Evolutionary conservation across 2,113 vertebrate species (phyloP), one percentile per base, ranked within the genome.

Genomic region (Seriola rivoliana): DNA sequence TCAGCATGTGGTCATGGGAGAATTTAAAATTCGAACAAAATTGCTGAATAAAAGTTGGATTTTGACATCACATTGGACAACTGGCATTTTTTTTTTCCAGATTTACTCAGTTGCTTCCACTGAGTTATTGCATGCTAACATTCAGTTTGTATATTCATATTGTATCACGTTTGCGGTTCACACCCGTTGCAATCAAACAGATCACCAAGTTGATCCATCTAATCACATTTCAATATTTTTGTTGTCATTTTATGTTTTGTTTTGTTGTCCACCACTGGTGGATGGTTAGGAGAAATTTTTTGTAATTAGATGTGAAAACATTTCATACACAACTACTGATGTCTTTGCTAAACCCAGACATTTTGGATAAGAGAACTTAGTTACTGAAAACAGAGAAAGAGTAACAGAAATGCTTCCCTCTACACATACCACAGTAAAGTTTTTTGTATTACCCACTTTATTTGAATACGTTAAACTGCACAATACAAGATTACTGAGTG

Each of bases 391-490:
- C 48, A 85, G 52, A 84, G 25, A 82, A 75, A 82, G 38, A 57
- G 73, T 68, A 80, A 86, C 62, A 88, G n/a, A 75, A 90, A 85
- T 63, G 50, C 29, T 74, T 75, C 71, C 77, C 71, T 90, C 80
- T 87, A 80, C 82, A 93, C 82, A 93, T 84, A 93, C 77, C 62
- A 91, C 86, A 92, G 66, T 83, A 42, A 77, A 66, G n/a, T 38
- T 73, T 85, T 81, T 75, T 82, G 76, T 70, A 73, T 85, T 81
- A 68, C 70, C 85, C 85, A 86, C 85, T 93, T 93, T 93, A 93
- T 93, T 93, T 74, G 74, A 85, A 84, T 82, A 85, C 7, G 19
- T 71, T 84, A 75, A 67, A 80, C 71, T 55, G 71, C 74, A 93
- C 77, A 90, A 75, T 80, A 91, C 85, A 91, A 83, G 81, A 42